Percentiles rank a stretch among this genome's conserved stretches.
Evolutionary conservation across 2,797 vertebrate species (phyloP).

Genomic region (Choloepus didactylus): DNA sequence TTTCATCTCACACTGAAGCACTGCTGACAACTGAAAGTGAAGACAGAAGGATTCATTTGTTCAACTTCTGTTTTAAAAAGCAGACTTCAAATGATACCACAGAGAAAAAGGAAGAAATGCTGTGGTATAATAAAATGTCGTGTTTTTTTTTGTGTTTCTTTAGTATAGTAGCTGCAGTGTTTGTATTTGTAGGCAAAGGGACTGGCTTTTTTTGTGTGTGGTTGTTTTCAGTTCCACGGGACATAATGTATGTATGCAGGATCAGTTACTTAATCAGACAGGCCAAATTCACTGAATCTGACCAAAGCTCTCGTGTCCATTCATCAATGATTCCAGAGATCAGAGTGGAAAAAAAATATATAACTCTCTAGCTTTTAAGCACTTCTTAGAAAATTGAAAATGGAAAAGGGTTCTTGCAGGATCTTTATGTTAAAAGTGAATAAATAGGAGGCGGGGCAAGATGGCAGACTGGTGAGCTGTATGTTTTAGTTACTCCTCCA

Average conservation of each 20-base stretch:
- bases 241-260: neutral
- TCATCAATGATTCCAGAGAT: neutral
- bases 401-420: neutral
- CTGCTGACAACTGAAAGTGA: conserved; percentile 89
- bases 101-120: conserved; percentile 83
- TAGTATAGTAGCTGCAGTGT: conserved; percentile 69
- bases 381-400: conserved; percentile 5
- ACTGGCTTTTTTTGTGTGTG: neutral
- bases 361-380: neutral
- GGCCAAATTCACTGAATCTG: neutral
- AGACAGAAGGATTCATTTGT: conserved; percentile 91
- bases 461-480: no score
- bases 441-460: no score
- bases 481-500: no score
- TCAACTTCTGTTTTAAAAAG: conserved; percentile 90
- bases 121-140: conserved; percentile 73
- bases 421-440: conserved; percentile 23
- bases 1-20: conserved; percentile 89
- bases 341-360: neutral
- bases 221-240: conserved; percentile 34
- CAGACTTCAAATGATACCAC: conserved; percentile 87
- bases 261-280: neutral
- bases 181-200: conserved; percentile 77
- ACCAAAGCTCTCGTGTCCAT: neutral
- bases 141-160: conserved; percentile 55